These are phyloP conservation scores for Euzophera pinguis DNA, from an alignment of 2,888 invertebrate genomes.

Conservation along the genomic window DNA sequence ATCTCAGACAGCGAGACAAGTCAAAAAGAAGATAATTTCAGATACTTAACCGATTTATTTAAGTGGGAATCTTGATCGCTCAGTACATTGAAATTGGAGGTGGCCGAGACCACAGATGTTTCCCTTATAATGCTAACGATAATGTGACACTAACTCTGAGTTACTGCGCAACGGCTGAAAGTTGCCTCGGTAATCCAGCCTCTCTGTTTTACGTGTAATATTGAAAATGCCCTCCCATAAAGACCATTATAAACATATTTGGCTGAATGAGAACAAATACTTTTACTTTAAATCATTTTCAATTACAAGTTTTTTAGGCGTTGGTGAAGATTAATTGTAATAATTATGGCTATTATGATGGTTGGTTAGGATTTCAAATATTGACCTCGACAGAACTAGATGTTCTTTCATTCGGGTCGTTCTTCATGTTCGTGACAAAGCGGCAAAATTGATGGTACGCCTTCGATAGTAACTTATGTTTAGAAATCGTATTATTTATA, in stretches of 20 bases:
- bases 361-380: too few species aligned
- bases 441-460: too few species aligned
- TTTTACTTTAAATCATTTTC: constrained; percentile 10
- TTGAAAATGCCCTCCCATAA: constrained; percentile 17
- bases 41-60: too few species aligned
- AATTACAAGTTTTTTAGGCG: not conserved
- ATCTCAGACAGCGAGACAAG: too few species aligned
- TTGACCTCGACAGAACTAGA: too few species aligned
- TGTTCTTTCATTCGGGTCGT: too few species aligned
- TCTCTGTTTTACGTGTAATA: constrained; percentile 18
- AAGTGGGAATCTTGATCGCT: constrained; percentile 15
- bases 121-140: constrained; percentile 31
- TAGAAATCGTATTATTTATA: too few species aligned
- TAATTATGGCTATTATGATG: too few species aligned
- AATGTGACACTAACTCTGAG: constrained; percentile 29
- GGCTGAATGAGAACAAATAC: constrained; percentile 8
- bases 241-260: constrained; percentile 13
- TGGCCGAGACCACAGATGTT: constrained; percentile 24
- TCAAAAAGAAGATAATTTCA: too few species aligned
- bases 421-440: too few species aligned
- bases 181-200: constrained; percentile 19
- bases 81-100: constrained; percentile 19
- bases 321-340: too few species aligned
- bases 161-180: constrained; percentile 19
- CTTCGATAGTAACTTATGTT: too few species aligned